phyloP scores from a whole-genome alignment of 2,888 invertebrate species.

The Scelioninae gen. 1 region DNA sequence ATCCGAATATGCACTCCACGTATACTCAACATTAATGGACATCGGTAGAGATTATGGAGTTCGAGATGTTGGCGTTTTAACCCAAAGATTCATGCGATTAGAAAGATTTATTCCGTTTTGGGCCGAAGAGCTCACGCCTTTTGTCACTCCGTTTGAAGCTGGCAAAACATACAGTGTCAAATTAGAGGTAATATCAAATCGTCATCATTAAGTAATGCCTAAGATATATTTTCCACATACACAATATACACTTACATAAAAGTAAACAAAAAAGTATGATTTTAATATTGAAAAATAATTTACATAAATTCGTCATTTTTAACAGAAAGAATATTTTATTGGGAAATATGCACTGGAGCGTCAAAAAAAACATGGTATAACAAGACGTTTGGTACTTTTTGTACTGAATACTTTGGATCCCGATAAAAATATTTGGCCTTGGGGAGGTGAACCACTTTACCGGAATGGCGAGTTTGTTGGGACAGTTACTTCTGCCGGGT shows the following conservation, averaged over 20 bases:
- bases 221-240: too few relatives aligned
- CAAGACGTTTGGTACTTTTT: slow-evolving; percentile 87
- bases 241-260: too few relatives aligned
- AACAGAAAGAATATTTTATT: slow-evolving; percentile 87
- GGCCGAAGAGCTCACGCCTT: slow-evolving; percentile 88
- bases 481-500: slow-evolving; percentile 88
- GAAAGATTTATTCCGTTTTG: slow-evolving; percentile 90
- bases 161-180: slow-evolving; percentile 87
- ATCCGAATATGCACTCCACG: slow-evolving; percentile 90
- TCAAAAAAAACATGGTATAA: slow-evolving; percentile 87
- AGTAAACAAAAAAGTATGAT: too few relatives aligned
- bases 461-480: slow-evolving; percentile 88
- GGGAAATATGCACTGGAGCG: slow-evolving; percentile 87
- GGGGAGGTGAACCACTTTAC: slow-evolving; percentile 89
- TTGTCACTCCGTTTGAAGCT: slow-evolving; percentile 88
- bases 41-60: slow-evolving; percentile 89
- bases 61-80: slow-evolving; percentile 88
- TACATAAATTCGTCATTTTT: background rate
- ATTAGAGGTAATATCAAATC: slow-evolving; percentile 83
- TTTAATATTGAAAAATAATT: background rate
- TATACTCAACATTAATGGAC: slow-evolving; percentile 88
- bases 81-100: slow-evolving; percentile 88
- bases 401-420: slow-evolving; percentile 87
- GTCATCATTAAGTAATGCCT: too few relatives aligned
- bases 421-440: slow-evolving; percentile 88